Base-by-base conservation (phyloP, 2,797 vertebrate species). In the Pelochelys cantorii region DNA sequence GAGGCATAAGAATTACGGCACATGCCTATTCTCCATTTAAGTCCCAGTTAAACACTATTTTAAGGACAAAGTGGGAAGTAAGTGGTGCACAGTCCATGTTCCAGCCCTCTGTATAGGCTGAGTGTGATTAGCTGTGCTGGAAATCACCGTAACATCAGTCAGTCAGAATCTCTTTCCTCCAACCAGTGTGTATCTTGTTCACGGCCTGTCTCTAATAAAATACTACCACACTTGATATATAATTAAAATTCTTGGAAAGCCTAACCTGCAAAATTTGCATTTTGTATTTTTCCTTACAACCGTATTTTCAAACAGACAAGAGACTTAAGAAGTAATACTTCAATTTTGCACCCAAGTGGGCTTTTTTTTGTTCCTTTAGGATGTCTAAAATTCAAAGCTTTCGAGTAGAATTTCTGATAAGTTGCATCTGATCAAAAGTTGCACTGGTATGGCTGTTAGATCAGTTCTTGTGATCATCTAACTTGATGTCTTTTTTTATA, bases 361-460 rank as follows among this genome's bases (percentile, higher is more conserved):
- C 42, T 48, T 48, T 84, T 92, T 86, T 37, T 93, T 55, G 90
- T 88, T 85, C 91, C 56, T 29, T 42, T 92, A 34, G 57, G 37
- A 62, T 92, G 91, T 31, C 57, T 92, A 87, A 94, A 90, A 65
- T 23, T 89, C 93, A 92, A 88, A 68, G 27, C n/a, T 93, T 94
- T 94, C 31, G 84, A 82, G 80, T 87, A 90, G 88, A 52, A 53
- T 90, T 93, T 96, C 59, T 93, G 91, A 89, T 94, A 80, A 89
- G 29, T 78, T 93, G 60, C 68, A 85, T 93, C 80, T 95, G 88
- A 93, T 92, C 93, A 94, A 55, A 60, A 81, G 68, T 95, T 92
- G 75, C 86, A 68, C 81, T 88, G 89, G 93, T 93, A 68, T 0
- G 0, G 85, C 86, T 97, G 88, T 93, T 82, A 85, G 34, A 92